These are phyloP conservation scores for Xiphophorus maculatus DNA, from an alignment of 2,113 vertebrate genomes.

Conservation along the genomic window DNA sequence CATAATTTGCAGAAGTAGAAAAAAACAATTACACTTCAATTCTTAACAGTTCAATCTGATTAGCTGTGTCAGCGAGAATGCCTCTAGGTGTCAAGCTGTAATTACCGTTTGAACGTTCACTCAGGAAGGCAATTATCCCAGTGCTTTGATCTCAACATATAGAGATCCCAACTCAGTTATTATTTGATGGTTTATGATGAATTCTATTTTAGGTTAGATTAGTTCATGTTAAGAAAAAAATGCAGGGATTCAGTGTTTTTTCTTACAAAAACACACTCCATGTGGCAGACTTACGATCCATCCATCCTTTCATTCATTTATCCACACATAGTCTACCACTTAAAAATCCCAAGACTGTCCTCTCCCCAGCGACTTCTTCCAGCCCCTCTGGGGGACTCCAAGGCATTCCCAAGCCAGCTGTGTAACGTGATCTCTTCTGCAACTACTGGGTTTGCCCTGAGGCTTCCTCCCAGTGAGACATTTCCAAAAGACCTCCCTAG, in stretches of 20 bases:
- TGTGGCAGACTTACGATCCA: neutral
- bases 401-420: neutral
- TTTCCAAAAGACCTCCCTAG: neutral
- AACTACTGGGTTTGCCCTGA: neutral
- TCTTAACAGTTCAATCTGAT: neutral
- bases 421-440: neutral
- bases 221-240: neutral
- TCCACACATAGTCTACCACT: too few relatives aligned
- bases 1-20: neutral
- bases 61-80: neutral
- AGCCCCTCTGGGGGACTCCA: neutral
- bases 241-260: neutral
- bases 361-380: neutral
- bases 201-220: neutral
- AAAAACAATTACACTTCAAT: neutral
- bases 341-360: neutral
- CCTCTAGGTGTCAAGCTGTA: constrained; percentile 8
- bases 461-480: neutral
- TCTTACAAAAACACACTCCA: neutral
- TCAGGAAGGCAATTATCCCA: constrained; percentile 13
- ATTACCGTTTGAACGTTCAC: constrained; percentile 3
- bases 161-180: constrained; percentile 15
- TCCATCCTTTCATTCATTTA: neutral
- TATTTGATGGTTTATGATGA: neutral
- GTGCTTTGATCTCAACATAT: neutral